Evolutionary conservation across 2,113 vertebrate genomes (phyloP).

Genomic region (Hucho hucho): DNA sequence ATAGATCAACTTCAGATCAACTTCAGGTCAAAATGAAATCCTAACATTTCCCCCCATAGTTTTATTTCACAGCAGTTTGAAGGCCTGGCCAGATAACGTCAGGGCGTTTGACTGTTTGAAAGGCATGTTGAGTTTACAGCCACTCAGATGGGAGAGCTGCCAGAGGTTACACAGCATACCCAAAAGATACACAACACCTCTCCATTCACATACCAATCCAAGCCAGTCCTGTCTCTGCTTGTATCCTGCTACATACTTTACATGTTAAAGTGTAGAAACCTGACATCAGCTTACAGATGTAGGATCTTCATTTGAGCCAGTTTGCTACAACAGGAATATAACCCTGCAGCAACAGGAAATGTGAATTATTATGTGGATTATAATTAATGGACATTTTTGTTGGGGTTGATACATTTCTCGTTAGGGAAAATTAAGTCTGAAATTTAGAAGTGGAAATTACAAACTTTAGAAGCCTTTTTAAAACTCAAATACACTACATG

Average conservation of each 20-base stretch:
- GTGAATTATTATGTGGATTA: too few species aligned
- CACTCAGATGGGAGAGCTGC: slow-evolving; percentile 48
- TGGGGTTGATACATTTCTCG: too few species aligned
- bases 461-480: too few species aligned
- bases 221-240: slow-evolving; percentile 68
- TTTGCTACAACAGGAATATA: too few species aligned
- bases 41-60: slow-evolving; percentile 7
- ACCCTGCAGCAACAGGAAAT: too few species aligned
- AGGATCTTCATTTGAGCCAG: too few species aligned
- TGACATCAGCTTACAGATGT: neutral
- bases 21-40: slow-evolving; percentile 28
- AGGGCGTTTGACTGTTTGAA: slow-evolving; percentile 5
- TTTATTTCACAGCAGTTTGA: slow-evolving; percentile 18
- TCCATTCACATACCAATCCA: slow-evolving; percentile 64
- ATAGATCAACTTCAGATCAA: slow-evolving; percentile 10
- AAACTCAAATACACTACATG: too few species aligned
- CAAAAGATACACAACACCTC: slow-evolving; percentile 33
- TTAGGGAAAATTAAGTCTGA: too few species aligned
- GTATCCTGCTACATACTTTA: slow-evolving; percentile 27
- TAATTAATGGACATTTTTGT: too few species aligned
- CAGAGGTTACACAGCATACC: slow-evolving; percentile 41
- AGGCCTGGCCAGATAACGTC: slow-evolving; percentile 44
- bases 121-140: slow-evolving; percentile 35
- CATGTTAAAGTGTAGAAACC: neutral
- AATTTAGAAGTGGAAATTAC: too few species aligned